Evolutionary conservation across 2,113 vertebrate species (phyloP).

Genomic region (Mystacornis crossleyi): DNA sequence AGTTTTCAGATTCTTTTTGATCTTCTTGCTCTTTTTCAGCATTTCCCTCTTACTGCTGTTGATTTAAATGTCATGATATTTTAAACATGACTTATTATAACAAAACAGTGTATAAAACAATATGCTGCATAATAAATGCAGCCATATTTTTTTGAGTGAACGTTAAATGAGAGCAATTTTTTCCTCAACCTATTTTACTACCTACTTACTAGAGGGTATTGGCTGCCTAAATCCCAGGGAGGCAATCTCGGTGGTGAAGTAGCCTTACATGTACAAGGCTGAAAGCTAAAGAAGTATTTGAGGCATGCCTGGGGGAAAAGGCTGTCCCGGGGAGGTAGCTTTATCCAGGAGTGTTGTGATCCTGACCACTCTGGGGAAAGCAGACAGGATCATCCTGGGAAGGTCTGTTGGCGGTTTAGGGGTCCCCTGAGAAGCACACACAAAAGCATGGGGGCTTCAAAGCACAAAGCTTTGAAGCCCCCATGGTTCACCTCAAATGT

Average conservation of each 20-base stretch:
- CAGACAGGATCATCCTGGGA: neutral
- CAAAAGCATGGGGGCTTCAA: no score
- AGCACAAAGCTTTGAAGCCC: neutral
- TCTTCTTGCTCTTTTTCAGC: slow-evolving; percentile 36
- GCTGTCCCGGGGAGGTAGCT: neutral
- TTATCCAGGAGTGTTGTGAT: neutral
- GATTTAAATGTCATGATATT: slow-evolving; percentile 75
- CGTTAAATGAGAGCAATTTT: slow-evolving; percentile 62
- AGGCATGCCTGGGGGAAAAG: neutral
- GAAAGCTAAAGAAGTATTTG: neutral
- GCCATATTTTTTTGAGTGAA: slow-evolving; percentile 53
- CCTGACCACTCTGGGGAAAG: neutral
- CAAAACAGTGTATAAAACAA: slow-evolving; percentile 67
- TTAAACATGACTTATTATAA: slow-evolving; percentile 72
- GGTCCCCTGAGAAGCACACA: neutral
- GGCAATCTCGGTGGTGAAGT: neutral
- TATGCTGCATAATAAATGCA: slow-evolving; percentile 52
- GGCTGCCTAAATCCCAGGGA: slow-evolving; percentile 24
- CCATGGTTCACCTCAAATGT: neutral
- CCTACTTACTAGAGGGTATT: slow-evolving; percentile 5
- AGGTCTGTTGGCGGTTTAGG: neutral
- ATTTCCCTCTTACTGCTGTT: slow-evolving; percentile 60
- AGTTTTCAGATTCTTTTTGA: slow-evolving; percentile 48
- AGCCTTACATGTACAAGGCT: neutral
- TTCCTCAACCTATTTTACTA: slow-evolving; percentile 46